Conservation (phyloP, 2,797 vertebrate genomes). For the Mus spretus region DNA sequence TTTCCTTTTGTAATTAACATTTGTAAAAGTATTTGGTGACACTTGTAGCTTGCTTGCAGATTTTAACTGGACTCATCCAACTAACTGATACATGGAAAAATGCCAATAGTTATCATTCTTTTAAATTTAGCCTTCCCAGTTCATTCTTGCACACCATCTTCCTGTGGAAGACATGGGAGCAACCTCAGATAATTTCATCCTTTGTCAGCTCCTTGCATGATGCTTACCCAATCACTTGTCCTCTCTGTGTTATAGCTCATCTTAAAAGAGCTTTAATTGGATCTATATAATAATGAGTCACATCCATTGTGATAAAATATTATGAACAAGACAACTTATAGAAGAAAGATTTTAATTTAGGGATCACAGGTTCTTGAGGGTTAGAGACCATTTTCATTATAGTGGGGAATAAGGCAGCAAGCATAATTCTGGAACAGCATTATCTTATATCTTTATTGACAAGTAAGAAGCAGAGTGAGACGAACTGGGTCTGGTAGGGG, state of each 20-base stretch:
- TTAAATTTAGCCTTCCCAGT: neutral
- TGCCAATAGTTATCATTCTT: neutral
- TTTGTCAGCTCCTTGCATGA: neutral
- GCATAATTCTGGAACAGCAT: neutral
- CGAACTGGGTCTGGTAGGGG: neutral
- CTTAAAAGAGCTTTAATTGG: neutral
- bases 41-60: neutral
- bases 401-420: neutral
- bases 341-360: neutral
- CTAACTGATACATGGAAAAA: neutral
- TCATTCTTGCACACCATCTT: neutral
- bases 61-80: constrained; percentile 11
- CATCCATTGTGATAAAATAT: neutral
- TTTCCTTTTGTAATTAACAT: neutral
- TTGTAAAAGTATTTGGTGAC: constrained; percentile 35
- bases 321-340: neutral
- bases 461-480: neutral
- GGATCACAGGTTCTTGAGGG: neutral
- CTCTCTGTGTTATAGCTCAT: neutral
- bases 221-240: too few species aligned
- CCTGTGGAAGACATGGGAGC: neutral
- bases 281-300: neutral
- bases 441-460: neutral
- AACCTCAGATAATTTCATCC: neutral
- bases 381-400: neutral